Evolutionary conservation across 2,797 vertebrate species (phyloP).

Genomic region (Allobates femoralis): DNA sequence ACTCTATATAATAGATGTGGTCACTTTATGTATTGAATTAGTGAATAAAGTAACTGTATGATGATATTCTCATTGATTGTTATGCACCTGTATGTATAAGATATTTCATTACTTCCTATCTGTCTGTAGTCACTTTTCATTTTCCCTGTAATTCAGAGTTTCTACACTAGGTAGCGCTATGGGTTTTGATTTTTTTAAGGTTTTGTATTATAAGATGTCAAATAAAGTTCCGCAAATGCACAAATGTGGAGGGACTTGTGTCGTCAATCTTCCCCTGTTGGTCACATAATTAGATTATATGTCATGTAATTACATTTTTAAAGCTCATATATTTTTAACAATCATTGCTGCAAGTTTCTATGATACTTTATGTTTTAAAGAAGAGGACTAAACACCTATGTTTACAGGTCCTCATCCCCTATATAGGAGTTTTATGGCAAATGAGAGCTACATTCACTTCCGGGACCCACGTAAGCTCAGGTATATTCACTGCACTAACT

Average conservation of each 20-base stretch:
- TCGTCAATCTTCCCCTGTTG: not conserved
- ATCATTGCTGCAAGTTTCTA: not conserved
- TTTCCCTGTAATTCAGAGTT: not conserved
- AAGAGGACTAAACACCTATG: not conserved
- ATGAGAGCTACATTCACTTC: not conserved
- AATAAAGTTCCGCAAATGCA: not conserved
- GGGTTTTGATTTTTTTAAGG: not conserved
- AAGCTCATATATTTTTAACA: not conserved
- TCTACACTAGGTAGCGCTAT: conserved; percentile 43
- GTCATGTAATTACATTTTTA: not conserved
- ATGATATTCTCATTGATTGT: too few species aligned
- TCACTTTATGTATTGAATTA: too few species aligned
- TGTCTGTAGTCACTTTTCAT: not conserved
- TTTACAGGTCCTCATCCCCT: not conserved
- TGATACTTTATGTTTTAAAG: not conserved
- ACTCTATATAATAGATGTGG: too few species aligned
- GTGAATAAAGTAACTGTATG: too few species aligned
- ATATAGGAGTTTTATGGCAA: not conserved
- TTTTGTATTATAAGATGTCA: not conserved
- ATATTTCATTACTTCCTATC: not conserved
- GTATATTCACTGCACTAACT: too few species aligned
- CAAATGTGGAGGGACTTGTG: not conserved
- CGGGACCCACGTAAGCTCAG: too few species aligned
- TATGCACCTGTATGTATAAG: too few species aligned
- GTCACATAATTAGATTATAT: not conserved